Percentiles rank a stretch among this genome's conserved stretches.
phyloP scores from a whole-genome alignment of 1,140 invertebrate species.

The Myzus persicae region DNA sequence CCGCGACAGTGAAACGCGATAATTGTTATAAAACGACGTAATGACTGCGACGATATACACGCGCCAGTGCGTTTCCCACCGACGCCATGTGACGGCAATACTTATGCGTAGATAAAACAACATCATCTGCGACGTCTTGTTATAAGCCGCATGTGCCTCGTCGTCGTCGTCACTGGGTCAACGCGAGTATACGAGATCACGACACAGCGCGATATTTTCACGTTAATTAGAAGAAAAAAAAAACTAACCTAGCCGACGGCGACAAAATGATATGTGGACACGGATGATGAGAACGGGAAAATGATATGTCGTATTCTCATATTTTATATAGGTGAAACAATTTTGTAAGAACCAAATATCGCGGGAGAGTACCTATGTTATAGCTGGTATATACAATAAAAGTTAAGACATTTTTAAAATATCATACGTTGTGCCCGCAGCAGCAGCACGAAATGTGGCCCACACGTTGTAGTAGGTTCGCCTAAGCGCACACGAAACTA shows the following conservation, averaged over 20 bases:
- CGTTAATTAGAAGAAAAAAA: not conserved
- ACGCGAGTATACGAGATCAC: not conserved
- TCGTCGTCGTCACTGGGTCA: constrained; percentile 13
- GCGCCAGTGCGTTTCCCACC: not conserved
- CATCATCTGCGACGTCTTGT: not conserved
- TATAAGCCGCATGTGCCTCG: not conserved
- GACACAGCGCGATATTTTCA: not conserved
- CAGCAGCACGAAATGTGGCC: not conserved
- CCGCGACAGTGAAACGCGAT: not conserved
- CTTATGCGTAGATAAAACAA: not conserved
- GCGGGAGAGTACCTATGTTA: not conserved
- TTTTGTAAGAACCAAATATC: not conserved
- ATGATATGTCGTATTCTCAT: too few species aligned
- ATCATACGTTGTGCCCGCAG: not conserved
- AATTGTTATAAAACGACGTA: not conserved
- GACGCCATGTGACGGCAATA: not conserved
- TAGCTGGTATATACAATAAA: too few species aligned
- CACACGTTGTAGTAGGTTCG: not conserved
- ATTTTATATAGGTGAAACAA: not conserved
- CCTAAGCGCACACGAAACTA: not conserved
- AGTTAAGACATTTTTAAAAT: too few species aligned
- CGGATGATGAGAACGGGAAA: not conserved
- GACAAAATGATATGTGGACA: not conserved
- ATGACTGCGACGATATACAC: not conserved
- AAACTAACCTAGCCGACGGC: not conserved